A percentile compares a stretch with the other conserved stretches of the same genome.
Evolutionary conservation across 2,888 invertebrate genomes (phyloP).

Genomic region (Crocallis elinguaria): DNA sequence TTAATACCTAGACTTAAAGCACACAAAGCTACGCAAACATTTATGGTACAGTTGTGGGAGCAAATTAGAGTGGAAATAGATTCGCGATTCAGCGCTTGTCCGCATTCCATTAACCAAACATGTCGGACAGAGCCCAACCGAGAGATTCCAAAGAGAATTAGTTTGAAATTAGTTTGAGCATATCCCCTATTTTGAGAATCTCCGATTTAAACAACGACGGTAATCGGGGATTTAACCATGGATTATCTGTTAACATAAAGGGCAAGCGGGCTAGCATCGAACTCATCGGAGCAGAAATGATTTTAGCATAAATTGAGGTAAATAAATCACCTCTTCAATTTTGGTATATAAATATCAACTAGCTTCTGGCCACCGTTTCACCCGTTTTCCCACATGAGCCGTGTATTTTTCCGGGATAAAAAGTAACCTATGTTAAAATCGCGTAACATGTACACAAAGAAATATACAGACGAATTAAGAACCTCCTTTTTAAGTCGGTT

Average conservation of each 20-base stretch:
- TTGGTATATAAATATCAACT: too few species aligned
- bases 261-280: too few species aligned
- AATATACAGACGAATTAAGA: too few species aligned
- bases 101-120: conserved; percentile 22
- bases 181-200: neutral
- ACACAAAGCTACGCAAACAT: neutral
- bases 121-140: conserved; percentile 10
- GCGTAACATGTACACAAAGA: too few species aligned
- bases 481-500: too few species aligned
- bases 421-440: too few species aligned
- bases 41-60: neutral
- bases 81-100: conserved; percentile 9
- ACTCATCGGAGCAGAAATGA: too few species aligned
- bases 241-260: neutral
- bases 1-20: neutral
- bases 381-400: too few species aligned
- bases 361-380: too few species aligned
- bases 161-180: conserved; percentile 23
- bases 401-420: too few species aligned
- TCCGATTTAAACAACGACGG: conserved; percentile 2
- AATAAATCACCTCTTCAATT: too few species aligned
- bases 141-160: conserved; percentile 17
- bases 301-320: too few species aligned
- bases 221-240: conserved; percentile 8
- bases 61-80: conserved; percentile 5